Conservation (phyloP, 2,113 vertebrate species). For the Phrynosoma blainvillii region DNA sequence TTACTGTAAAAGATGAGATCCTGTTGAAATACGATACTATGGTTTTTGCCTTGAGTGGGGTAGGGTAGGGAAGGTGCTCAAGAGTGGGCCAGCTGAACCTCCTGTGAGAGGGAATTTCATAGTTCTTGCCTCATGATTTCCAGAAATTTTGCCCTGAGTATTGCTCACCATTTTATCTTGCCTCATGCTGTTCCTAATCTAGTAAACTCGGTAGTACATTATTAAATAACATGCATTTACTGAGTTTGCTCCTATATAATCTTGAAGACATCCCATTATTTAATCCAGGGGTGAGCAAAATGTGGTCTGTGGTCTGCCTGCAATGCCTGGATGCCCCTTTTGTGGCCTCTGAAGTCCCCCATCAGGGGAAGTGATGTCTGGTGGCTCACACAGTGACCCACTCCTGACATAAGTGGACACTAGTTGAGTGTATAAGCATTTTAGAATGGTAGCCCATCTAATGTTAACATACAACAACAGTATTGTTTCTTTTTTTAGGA, state of each 20-base stretch:
- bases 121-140: not conserved
- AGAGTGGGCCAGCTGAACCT: no score
- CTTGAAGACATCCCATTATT: not conserved
- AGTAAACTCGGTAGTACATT: not conserved
- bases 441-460: not conserved
- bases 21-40: no score
- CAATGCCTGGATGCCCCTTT: no score
- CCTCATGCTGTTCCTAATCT: not conserved
- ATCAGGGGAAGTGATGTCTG: no score
- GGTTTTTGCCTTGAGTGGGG: no score
- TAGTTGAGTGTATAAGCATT: not conserved
- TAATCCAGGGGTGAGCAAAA: no score
- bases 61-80: no score
- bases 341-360: no score
- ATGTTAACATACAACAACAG: not conserved
- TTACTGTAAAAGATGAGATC: no score
- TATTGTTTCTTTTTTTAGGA: slow-evolving; percentile 72
- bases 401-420: not conserved
- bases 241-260: not conserved
- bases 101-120: no score
- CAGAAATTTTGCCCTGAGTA: not conserved
- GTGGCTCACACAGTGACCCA: not conserved
- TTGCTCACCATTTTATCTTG: not conserved
- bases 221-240: not conserved
- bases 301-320: no score